Evolutionary conservation across 2,797 vertebrate genomes (phyloP).

Genomic region (Saxicola maurus): DNA sequence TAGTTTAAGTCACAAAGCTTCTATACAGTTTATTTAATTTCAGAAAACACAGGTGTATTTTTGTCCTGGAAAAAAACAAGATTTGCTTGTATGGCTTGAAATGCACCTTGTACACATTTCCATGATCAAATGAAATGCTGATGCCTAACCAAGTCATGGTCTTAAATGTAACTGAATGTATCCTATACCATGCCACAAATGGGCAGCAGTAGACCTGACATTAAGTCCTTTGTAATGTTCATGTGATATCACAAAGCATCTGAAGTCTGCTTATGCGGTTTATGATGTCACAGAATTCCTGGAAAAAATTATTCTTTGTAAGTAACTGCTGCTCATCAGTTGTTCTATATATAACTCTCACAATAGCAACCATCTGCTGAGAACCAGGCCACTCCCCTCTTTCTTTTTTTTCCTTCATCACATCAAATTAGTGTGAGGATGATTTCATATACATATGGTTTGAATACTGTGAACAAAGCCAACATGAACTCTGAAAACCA

Average conservation of each 20-base stretch:
- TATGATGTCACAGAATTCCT: constrained; percentile 40
- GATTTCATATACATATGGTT: constrained; percentile 39
- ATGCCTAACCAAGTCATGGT: neutral
- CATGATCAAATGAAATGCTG: neutral
- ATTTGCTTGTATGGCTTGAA: neutral
- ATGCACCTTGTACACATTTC: neutral
- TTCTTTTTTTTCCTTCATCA: constrained; percentile 4
- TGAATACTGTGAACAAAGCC: constrained; percentile 21
- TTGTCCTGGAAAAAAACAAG: neutral
- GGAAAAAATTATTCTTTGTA: constrained; percentile 42
- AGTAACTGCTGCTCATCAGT: constrained; percentile 26
- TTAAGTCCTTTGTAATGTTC: constrained; percentile 17
- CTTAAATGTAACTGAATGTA: neutral
- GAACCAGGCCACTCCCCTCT: neutral
- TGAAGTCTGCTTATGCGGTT: constrained; percentile 15
- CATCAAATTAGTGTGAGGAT: constrained; percentile 35
- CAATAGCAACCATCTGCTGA: constrained; percentile 48
- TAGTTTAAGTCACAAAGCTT: neutral
- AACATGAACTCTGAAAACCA: constrained; percentile 10
- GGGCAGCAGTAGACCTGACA: neutral
- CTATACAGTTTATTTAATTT: neutral
- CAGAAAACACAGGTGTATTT: neutral
- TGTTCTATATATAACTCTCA: constrained; percentile 43
- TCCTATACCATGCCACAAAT: neutral
- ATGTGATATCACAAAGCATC: neutral